Base-by-base conservation (phyloP, 2,888 invertebrate genomes). In the Agrotis segetum region DNA sequence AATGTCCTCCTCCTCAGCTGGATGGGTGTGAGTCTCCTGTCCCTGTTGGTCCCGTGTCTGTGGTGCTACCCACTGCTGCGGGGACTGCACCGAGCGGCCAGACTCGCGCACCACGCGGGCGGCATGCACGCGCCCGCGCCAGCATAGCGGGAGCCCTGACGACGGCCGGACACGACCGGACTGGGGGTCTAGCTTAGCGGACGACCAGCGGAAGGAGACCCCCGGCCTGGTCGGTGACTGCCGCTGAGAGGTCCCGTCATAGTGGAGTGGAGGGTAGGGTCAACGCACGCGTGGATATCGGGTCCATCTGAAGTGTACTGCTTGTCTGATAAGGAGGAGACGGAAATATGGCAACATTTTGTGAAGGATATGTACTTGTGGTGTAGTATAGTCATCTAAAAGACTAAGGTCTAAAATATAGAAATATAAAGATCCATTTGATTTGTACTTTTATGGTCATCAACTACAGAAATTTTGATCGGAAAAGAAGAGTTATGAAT, bases 31-130 rank as follows among this genome's bases (percentile, higher is more conserved):
- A 97, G 98, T 44, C 96, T 99, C 77, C 97, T 99, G 67, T 98
- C 98, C 74, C 94, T 99, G 81, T 96, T 99, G 86, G 98, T 99
- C 89, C 99, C 99, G 84, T 99, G 99, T 94, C 96, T 99, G 88
- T 99, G 99, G 97, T 98, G 99, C 95, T 99, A 99, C 96, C 97
- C 98, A 87, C 99, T 99, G 74, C 96, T 99, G 80, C 97, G 98
- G 87, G 97, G 98, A 86, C 97, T 98, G 89, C 99, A 99, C 95
- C 97, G 97, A 95, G 98, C 98, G 88, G 98, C 98, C 65, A 97
- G 98, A 78, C 97, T 97, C 67, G 98, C 98, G 89, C 98, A 98
- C 74, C 92, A 98, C 71, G 98, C 99, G 87, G 99, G 99, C 68
- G 99, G 98, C 9, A 97, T 97, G 85, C 99, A 99, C 92, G 96